Evolutionary conservation across 92 coral and sea anemone genomes (phyloP).

Genomic region (Siderastrea radians): DNA sequence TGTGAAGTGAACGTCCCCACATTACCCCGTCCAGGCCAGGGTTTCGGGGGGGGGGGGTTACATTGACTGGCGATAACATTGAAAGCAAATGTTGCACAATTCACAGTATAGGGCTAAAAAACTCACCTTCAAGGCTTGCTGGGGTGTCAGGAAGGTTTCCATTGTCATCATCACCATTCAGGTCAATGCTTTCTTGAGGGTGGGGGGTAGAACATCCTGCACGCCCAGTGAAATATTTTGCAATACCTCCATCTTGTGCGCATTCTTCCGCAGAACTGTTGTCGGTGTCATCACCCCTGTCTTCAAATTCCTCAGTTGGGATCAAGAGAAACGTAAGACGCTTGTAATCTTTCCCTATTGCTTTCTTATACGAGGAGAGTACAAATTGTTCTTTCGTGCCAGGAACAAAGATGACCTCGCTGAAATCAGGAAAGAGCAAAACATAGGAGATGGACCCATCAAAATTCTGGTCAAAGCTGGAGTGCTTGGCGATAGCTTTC

Average conservation of each 20-base stretch:
- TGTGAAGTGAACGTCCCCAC: background rate
- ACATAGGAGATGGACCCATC: constrained; percentile 66
- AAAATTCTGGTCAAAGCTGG: constrained; percentile 78
- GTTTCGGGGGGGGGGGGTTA: background rate
- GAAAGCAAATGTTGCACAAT: too few species aligned
- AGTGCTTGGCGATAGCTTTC: constrained; percentile 70
- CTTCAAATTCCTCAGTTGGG: constrained; percentile 45
- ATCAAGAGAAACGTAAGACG: constrained; percentile 70
- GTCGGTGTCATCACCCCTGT: constrained; percentile 1
- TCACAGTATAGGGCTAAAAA: background rate
- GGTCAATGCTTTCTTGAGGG: constrained; percentile 14
- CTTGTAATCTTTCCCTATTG: constrained; percentile 76
- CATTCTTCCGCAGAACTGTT: constrained; percentile 17
- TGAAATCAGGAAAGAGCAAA: constrained; percentile 81
- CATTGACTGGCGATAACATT: background rate
- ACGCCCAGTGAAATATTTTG: background rate
- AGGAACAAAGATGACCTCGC: constrained; percentile 72
- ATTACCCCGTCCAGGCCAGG: background rate
- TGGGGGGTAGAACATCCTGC: background rate
- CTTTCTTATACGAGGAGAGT: constrained; percentile 66
- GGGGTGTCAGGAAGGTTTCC: background rate
- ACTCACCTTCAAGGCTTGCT: background rate
- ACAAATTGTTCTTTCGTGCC: constrained; percentile 71
- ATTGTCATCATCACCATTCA: constrained; percentile 11
- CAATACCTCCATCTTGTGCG: constrained; percentile 20